A percentile compares a stretch with the other conserved stretches of the same genome.
Evolutionary conservation across 2,888 invertebrate species (phyloP).

Genomic region (Rhabditoides inermis): DNA sequence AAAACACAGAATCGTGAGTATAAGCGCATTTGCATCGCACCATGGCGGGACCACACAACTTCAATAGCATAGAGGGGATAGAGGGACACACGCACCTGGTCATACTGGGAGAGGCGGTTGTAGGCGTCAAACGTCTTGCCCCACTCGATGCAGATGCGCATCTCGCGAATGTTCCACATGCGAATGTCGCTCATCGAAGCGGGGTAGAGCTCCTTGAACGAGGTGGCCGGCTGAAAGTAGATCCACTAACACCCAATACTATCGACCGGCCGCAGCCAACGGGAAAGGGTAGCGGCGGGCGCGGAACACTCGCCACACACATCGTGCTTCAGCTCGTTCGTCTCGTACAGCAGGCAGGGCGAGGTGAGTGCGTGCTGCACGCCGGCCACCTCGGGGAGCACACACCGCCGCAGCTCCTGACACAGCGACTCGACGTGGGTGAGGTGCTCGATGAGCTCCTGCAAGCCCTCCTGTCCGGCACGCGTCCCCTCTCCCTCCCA

Average conservation of each 20-base stretch:
- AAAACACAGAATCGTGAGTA: neutral
- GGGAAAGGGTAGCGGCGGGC: too few relatives aligned
- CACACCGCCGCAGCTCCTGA: conserved; percentile 37
- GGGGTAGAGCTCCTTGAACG: conserved; percentile 47
- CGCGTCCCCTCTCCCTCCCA: too few relatives aligned
- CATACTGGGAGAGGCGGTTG: conserved; percentile 28
- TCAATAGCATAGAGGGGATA: too few relatives aligned
- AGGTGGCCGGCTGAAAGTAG: conserved; percentile 35
- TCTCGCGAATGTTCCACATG: conserved; percentile 52
- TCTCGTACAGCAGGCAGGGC: conserved; percentile 39
- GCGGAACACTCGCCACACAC: too few relatives aligned
- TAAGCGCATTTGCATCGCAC: neutral
- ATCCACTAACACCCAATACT: neutral
- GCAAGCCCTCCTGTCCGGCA: conserved; percentile 1
- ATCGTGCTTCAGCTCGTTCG: conserved; percentile 39
- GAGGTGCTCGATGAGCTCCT: conserved; percentile 36
- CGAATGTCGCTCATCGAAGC: conserved; percentile 52
- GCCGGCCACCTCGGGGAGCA: conserved; percentile 40
- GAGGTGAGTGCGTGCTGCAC: conserved; percentile 34
- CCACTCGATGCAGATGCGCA: conserved; percentile 50
- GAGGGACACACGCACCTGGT: conserved; percentile 33
- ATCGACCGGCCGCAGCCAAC: neutral
- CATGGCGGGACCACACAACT: too few relatives aligned
- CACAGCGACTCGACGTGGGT: conserved; percentile 43
- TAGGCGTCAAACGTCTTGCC: conserved; percentile 50